Base-by-base conservation (phyloP, 2,113 vertebrate genomes). In the Lepisosteus osseus region DNA sequence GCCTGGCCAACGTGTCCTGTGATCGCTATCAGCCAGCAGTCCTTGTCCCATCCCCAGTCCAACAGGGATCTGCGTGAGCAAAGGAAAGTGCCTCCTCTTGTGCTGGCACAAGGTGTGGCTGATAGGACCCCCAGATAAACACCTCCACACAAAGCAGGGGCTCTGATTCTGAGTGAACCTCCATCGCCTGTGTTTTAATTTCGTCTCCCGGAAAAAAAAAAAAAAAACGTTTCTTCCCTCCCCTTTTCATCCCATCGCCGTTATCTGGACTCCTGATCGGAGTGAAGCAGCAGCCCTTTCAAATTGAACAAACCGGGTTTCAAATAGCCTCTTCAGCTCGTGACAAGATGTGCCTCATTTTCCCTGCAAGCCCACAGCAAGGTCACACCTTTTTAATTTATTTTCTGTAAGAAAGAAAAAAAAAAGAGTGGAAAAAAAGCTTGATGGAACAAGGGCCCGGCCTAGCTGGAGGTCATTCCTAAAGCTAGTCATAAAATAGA, bases 301-400 rank as follows among this genome's bases (percentile, higher is more conserved):
- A 93, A 94, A 94, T 93, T 90, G 92, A 94, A 94, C 94, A 95
- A 93, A 93, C 89, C 87, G 72, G 86, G 88, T 90, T 92, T 93
- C 92, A 91, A 95, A 96, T 94, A 92, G 92, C 88, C 86, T 93
- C 91, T 93, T 94, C 92, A 89, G 92, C 90, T 86, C 77, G 90
- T 92, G 92, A 97, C 95, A 95, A 95, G 92, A 95, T 94, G 94
- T 94, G 93, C 93, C 94, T 95, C 93, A 95, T 96, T 95, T 96
- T 93, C 93, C 91, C 94, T 87, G 87, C 90, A 87, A 93, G 94
- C 92, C 92, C 88, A 94, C 89, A 95, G 95, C 95, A 97, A 97
- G 95, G 95, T 96, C 95, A 95, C 92, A 93, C 87, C 93, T 95
- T 94, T 95, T 95, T 94, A 92, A 95, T 95, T 95, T 94, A 95